These are phyloP conservation scores for Zeugodacus cucurbitae DNA, from an alignment of 1,140 invertebrate genomes.

Conservation along the genomic window DNA sequence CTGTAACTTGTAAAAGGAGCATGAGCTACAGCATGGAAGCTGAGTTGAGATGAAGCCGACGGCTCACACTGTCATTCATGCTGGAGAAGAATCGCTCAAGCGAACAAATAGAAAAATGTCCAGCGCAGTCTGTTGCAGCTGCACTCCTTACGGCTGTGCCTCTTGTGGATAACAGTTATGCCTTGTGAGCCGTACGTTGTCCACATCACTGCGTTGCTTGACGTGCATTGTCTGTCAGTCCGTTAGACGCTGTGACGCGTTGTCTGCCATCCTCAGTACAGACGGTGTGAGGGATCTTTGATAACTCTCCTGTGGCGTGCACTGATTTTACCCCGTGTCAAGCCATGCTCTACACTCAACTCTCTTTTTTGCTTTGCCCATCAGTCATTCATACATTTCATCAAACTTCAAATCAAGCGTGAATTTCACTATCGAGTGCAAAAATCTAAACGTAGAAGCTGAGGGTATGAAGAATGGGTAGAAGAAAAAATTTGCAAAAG, in stretches of 20 bases:
- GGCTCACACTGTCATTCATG: neutral
- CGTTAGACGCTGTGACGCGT: neutral
- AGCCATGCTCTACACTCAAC: neutral
- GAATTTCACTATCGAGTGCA: neutral
- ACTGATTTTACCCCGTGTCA: neutral
- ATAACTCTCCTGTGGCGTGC: too few species aligned
- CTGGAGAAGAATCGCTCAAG: neutral
- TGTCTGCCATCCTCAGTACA: neutral
- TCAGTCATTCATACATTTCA: conserved; percentile 35
- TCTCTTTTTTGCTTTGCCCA: neutral
- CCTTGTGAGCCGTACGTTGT: neutral
- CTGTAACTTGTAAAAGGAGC: neutral
- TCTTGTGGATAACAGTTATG: neutral
- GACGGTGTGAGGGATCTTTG: too few species aligned
- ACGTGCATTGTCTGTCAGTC: neutral
- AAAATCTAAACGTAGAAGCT: neutral
- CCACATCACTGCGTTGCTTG: neutral
- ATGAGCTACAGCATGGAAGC: neutral
- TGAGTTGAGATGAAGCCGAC: neutral
- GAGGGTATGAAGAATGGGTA: neutral
- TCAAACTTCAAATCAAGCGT: conserved; percentile 30
- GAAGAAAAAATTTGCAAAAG: neutral
- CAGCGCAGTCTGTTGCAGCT: neutral
- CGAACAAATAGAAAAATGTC: neutral
- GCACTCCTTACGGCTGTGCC: neutral